phyloP scores from a whole-genome alignment of 2,797 vertebrate genomes.

The Etheostoma nigrum region DNA sequence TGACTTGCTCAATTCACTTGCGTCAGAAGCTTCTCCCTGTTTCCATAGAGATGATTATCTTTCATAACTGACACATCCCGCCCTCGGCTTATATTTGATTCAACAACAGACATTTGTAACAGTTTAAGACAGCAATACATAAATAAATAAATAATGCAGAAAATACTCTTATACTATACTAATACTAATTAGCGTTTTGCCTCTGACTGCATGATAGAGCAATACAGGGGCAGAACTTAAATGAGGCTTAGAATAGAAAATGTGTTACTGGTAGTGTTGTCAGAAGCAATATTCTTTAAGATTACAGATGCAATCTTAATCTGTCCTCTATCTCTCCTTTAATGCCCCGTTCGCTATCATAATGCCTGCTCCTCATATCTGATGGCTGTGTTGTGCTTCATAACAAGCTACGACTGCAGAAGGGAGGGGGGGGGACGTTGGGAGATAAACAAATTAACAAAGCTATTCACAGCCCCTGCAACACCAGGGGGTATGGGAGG shows the following conservation, averaged over 20 bases:
- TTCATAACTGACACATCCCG: slow-evolving; percentile 66
- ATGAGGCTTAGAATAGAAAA: slow-evolving; percentile 58
- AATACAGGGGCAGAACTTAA: slow-evolving; percentile 47
- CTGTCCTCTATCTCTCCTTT: slow-evolving; percentile 84
- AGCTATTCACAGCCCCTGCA: slow-evolving; percentile 76
- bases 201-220: slow-evolving; percentile 31
- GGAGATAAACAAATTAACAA: slow-evolving; percentile 85
- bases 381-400: slow-evolving; percentile 81
- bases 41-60: slow-evolving; percentile 76
- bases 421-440: slow-evolving; percentile 66
- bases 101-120: slow-evolving; percentile 53
- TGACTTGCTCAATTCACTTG: slow-evolving; percentile 67
- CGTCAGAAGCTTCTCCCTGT: slow-evolving; percentile 70
- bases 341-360: slow-evolving; percentile 74
- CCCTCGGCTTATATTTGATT: slow-evolving; percentile 55
- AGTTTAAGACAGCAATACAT: slow-evolving; percentile 64
- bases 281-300: slow-evolving; percentile 73
- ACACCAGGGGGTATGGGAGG: slow-evolving; percentile 69
- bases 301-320: slow-evolving; percentile 81
- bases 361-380: slow-evolving; percentile 78
- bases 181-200: slow-evolving; percentile 43
- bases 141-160: slow-evolving; percentile 26
- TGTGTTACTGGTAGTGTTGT: slow-evolving; percentile 55
- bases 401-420: slow-evolving; percentile 74
- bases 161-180: slow-evolving; percentile 32